Conservation (phyloP, 2,113 vertebrate species). For the Circaetus cinerascens region DNA sequence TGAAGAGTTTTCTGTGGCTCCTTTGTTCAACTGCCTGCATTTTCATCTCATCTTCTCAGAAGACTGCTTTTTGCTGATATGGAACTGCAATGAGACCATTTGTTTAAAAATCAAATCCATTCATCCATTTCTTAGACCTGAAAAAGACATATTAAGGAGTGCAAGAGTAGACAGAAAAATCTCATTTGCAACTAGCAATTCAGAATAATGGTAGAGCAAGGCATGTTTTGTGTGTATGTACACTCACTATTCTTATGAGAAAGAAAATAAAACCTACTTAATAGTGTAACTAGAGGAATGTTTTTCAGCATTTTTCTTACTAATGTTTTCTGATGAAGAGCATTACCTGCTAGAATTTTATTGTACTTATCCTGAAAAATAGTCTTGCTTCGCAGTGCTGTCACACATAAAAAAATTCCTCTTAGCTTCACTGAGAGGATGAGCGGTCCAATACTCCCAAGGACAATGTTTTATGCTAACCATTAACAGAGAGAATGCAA, state of each 20-base stretch:
- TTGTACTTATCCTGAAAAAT: not conserved
- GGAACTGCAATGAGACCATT: not conserved
- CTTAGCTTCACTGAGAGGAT: not conserved
- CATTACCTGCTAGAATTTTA: not conserved
- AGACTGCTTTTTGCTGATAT: not conserved
- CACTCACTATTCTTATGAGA: not conserved
- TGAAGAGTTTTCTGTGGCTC: not conserved
- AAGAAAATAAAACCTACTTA: slow-evolving; percentile 35
- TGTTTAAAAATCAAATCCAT: not conserved
- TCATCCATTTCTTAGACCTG: not conserved
- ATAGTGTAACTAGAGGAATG: not conserved
- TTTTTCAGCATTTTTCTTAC: not conserved
- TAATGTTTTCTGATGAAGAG: not conserved
- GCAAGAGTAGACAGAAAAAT: not conserved
- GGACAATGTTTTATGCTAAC: not conserved
- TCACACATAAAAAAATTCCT: not conserved
- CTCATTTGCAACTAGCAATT: not conserved
- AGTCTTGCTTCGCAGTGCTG: not conserved
- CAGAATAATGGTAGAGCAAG: not conserved
- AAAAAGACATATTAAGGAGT: not conserved
- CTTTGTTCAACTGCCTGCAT: not conserved
- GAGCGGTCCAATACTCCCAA: not conserved
- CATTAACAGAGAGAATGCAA: not conserved
- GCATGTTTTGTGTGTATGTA: not conserved
- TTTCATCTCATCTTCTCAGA: not conserved